Evolutionary conservation across 2,888 invertebrate genomes (phyloP), one percentile per base, ranked within the genome.

Genomic region (Orgyia antiqua): DNA sequence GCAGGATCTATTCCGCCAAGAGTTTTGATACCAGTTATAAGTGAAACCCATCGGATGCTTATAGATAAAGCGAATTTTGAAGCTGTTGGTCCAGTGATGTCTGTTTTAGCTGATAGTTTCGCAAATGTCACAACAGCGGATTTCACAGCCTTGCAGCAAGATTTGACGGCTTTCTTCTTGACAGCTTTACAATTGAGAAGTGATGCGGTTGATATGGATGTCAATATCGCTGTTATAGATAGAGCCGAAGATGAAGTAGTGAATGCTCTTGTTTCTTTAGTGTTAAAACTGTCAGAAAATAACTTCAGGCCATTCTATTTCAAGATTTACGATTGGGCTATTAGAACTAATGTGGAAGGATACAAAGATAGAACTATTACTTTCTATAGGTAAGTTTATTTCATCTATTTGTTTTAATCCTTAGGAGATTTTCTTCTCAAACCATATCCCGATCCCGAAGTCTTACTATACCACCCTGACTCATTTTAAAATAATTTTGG

Each of bases 301-400:
- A 91, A 92, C 21, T 98, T 98, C 75, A 89, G 94, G 40, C 96
- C 97, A 0, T 88, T 98, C 54, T 96, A 95, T 72, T 92, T 93
- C 56, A 92, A 92, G 79, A 87, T 97, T 9, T 95, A 92, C 66
- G 94, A 94, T 59, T 98, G 97, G 97, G 94, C 96, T 0, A 88
- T 90, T 24, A 87, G 91, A 41, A 82, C 86, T 33, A 88, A 89
- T 39, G 80, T 87, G 51, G 83, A 87, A 33, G 84, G 87, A 27
- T 87, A 88, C 29, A 89, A 89, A 33, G 90, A 91, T 35, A 83
- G 94, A 35, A 79, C 90, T 7, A 91, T 96, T 28, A 95, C 96
- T 0, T 97, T 96, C 70, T 96, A 94, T 68, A 89, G 91, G 89
- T 91, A 68, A 50, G 64, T 4, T 24, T 2, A 33, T 31, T 23